These are phyloP conservation scores for Chlorospingus semifuscus DNA, from an alignment of 2,797 vertebrate species.

Conservation along the genomic window DNA sequence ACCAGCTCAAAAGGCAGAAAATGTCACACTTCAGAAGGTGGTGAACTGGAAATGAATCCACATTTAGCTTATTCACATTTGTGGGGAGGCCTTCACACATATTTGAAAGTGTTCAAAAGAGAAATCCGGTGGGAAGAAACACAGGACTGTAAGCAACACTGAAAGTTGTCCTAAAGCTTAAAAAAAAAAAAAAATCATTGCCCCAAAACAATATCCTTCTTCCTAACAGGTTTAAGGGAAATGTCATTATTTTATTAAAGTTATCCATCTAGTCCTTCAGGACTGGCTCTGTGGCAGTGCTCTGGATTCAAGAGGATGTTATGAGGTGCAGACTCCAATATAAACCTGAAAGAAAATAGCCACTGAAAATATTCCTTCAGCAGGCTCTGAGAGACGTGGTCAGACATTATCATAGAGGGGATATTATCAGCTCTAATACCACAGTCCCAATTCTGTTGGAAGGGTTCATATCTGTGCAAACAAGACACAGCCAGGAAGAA, in stretches of 20 bases:
- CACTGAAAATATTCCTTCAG: neutral
- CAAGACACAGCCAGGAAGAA: neutral
- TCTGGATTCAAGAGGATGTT: neutral
- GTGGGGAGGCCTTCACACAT: neutral
- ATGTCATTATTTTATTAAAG: conserved; percentile 51
- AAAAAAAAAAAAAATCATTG: neutral
- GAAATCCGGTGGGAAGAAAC: conserved; percentile 2
- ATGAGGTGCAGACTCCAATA: neutral
- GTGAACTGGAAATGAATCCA: neutral
- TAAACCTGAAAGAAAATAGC: neutral
- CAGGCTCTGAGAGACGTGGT: neutral
- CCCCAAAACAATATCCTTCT: conserved; percentile 3
- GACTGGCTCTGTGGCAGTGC: neutral
- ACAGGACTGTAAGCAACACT: neutral
- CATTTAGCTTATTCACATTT: conserved; percentile 10
- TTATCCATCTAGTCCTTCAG: conserved; percentile 9
- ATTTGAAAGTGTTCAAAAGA: neutral
- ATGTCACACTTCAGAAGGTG: neutral
- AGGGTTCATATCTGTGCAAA: neutral
- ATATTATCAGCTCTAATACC: neutral
- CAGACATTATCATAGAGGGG: neutral
- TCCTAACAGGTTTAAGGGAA: conserved; percentile 43
- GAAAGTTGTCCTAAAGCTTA: neutral
- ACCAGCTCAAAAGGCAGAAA: conserved; percentile 25
- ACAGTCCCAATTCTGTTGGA: neutral